Conservation (phyloP, 2,113 vertebrate species). For the Neodontobutis hainanensis region DNA sequence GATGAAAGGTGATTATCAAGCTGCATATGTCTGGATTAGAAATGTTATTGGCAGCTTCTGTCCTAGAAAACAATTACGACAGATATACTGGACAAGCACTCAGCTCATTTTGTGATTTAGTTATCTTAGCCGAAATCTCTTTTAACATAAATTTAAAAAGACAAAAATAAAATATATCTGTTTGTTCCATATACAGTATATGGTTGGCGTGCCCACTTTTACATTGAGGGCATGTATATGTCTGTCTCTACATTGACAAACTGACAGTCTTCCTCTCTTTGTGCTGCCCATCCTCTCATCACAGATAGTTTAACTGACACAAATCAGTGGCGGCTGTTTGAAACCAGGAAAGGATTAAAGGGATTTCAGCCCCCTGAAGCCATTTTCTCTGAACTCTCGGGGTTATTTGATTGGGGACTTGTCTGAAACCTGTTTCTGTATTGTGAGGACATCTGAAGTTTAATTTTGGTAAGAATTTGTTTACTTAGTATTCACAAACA, state of each 20-base stretch:
- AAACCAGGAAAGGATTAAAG: constrained; percentile 23
- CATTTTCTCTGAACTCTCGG: constrained; percentile 18
- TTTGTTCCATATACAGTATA: no score
- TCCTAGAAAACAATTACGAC: constrained; percentile 39
- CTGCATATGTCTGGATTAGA: constrained; percentile 77
- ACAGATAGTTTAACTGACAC: constrained; percentile 18
- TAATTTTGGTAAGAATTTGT: constrained; percentile 6
- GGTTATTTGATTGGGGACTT: constrained; percentile 29
- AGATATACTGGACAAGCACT: neutral
- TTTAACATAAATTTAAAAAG: neutral
- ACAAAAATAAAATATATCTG: no score
- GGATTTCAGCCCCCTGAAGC: constrained; percentile 24
- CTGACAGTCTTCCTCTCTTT: constrained; percentile 6
- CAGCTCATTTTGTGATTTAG: neutral
- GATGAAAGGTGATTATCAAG: constrained; percentile 73
- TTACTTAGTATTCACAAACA: neutral
- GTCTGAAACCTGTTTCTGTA: constrained; percentile 10
- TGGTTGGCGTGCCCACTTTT: no score
- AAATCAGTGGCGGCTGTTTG: constrained; percentile 31
- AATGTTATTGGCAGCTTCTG: constrained; percentile 44
- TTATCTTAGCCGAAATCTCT: neutral
- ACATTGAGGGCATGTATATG: neutral
- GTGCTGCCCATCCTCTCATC: constrained; percentile 11
- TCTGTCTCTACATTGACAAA: neutral
- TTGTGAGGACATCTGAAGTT: constrained; percentile 13